Evolutionary conservation across 2,888 invertebrate genomes (phyloP).

Genomic region (Arctia plantaginis): DNA sequence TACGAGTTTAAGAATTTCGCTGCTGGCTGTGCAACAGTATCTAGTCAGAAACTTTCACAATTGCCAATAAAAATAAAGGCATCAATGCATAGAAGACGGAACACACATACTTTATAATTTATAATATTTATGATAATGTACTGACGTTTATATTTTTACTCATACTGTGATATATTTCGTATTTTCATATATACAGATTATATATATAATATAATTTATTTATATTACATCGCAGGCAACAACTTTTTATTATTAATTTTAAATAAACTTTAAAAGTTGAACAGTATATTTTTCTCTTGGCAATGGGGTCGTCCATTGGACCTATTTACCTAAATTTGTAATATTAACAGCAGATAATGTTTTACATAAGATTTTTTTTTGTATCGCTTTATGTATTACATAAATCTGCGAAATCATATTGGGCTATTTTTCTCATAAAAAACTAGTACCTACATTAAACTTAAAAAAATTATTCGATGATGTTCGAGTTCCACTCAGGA

Average conservation of each 20-base stretch:
- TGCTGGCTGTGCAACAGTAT: not conserved
- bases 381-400: no score
- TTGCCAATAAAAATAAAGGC: not conserved
- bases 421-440: no score
- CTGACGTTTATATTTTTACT: no score
- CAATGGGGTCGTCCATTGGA: not conserved
- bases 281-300: not conserved
- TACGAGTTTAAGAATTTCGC: not conserved
- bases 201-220: not conserved
- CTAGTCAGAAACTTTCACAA: not conserved
- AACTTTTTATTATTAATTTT: not conserved
- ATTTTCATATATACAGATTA: not conserved
- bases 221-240: not conserved
- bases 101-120: not conserved
- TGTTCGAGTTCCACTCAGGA: no score
- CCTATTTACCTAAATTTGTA: not conserved
- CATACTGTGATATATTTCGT: no score
- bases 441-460: no score
- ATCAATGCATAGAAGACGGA: not conserved
- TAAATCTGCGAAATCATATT: no score
- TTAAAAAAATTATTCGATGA: no score
- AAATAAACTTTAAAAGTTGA: not conserved
- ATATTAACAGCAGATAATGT: no score
- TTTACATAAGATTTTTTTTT: no score
- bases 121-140: not conserved